Evolutionary conservation across 2,113 vertebrate genomes (phyloP).

Genomic region (Nansenia antarctica): DNA sequence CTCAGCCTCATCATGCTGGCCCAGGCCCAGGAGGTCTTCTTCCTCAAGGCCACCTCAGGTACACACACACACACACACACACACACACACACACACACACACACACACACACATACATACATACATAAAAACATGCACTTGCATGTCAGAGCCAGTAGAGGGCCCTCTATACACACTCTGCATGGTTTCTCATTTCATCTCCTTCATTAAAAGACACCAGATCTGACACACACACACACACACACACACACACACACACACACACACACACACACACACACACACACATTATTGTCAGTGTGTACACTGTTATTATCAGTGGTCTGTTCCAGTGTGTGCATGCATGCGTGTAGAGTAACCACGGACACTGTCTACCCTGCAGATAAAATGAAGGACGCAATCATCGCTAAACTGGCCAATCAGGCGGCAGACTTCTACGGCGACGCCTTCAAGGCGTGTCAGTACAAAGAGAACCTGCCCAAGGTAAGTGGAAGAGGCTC

Average conservation of each 20-base stretch:
- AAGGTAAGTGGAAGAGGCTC: conserved; percentile 82
- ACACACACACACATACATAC: neutral
- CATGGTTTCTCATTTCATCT: too few relatives aligned
- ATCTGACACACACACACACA: too few relatives aligned
- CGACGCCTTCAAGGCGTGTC: conserved; percentile 97
- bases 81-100: neutral
- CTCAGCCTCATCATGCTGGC: conserved; percentile 97
- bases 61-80: conserved; percentile 24
- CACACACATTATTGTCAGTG: neutral
- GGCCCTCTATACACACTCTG: neutral
- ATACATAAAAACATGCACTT: too few relatives aligned
- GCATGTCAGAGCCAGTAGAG: too few relatives aligned
- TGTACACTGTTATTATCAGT: neutral
- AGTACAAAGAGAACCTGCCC: conserved; percentile 96
- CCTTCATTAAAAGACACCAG: too few relatives aligned
- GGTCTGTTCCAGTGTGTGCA: too few relatives aligned
- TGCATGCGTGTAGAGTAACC: neutral
- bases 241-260: too few relatives aligned
- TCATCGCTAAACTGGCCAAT: conserved; percentile 95
- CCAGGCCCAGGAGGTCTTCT: conserved; percentile 98
- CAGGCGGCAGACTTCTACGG: conserved; percentile 97
- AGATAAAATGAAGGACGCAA: conserved; percentile 98
- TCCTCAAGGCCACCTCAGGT: conserved; percentile 97
- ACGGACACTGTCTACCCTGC: conserved; percentile 13
- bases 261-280: neutral